Percentiles rank a stretch among this genome's conserved stretches.
These are phyloP conservation scores for Micronycteris hirsuta DNA, from an alignment of 2,113 vertebrate species.

Conservation along the genomic window DNA sequence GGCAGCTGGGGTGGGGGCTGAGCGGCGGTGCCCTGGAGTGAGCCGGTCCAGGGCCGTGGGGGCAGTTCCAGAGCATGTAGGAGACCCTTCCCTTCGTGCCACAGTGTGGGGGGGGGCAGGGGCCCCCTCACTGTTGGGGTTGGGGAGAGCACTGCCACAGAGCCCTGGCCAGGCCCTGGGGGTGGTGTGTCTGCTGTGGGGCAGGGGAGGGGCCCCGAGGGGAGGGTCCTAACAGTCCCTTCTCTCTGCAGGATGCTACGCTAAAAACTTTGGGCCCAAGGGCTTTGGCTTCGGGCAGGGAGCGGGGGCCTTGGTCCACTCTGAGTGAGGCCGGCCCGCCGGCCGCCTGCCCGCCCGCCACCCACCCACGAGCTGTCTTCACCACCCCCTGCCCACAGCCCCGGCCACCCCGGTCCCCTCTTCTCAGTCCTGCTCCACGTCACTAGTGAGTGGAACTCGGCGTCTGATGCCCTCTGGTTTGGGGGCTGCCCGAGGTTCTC, in stretches of 20 bases:
- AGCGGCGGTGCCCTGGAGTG: background rate
- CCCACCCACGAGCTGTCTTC: background rate
- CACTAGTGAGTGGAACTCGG: constrained; percentile 9
- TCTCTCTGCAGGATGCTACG: constrained; percentile 88
- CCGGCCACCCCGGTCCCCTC: background rate
- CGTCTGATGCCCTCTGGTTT: background rate
- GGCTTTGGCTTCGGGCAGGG: constrained; percentile 95
- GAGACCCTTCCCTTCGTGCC: too few relatives aligned
- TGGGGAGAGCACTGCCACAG: background rate
- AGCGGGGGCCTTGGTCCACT: constrained; percentile 90
- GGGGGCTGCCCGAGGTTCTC: background rate
- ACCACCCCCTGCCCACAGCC: background rate
- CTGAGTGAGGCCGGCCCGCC: constrained; percentile 79
- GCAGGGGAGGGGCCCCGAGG: background rate
- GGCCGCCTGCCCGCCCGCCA: rapidly evolving
- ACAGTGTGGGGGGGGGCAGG: too few relatives aligned
- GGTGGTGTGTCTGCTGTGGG: background rate
- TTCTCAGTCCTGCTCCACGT: background rate
- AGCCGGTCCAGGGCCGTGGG: background rate
- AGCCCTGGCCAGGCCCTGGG: background rate
- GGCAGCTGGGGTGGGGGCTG: background rate
- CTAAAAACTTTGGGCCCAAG: constrained; percentile 96
- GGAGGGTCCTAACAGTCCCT: background rate
- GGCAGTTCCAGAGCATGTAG: background rate
- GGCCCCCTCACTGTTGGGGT: rapidly evolving